Percentiles rank a stretch among this genome's conserved stretches.
Evolutionary conservation across 2,888 invertebrate species (phyloP).

Genomic region (Yponomeuta malinellus): DNA sequence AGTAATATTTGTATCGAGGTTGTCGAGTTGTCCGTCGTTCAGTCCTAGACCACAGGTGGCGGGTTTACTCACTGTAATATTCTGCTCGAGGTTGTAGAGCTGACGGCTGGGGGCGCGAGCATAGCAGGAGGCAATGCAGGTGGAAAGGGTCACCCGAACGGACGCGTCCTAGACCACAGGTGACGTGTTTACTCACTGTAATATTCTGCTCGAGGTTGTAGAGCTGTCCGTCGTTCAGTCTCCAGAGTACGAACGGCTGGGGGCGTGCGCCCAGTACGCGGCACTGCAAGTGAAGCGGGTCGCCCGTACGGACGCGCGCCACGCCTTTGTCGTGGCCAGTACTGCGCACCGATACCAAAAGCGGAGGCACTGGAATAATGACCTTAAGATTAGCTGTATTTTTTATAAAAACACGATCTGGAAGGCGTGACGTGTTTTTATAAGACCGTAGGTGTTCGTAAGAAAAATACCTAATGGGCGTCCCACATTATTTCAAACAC

Average conservation of each 20-base stretch:
- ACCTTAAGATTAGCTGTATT: not conserved
- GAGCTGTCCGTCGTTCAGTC: slow-evolving; percentile 42
- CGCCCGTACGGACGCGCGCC: slow-evolving; percentile 40
- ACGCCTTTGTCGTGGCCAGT: slow-evolving; percentile 21
- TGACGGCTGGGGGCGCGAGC: slow-evolving; percentile 55
- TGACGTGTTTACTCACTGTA: slow-evolving; percentile 35
- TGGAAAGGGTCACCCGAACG: slow-evolving; percentile 40
- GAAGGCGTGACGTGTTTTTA: too few species aligned
- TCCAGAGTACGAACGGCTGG: slow-evolving; percentile 49
- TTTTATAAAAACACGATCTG: too few species aligned
- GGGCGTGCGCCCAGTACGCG: slow-evolving; percentile 63
- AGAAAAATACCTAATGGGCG: too few species aligned
- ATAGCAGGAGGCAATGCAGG: slow-evolving; percentile 60
- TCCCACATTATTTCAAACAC: too few species aligned
- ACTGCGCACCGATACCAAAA: slow-evolving; percentile 49
- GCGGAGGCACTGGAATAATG: slow-evolving; percentile 48
- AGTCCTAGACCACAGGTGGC: slow-evolving; percentile 21
- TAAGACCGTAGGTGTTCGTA: too few species aligned
- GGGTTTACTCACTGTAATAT: too few species aligned
- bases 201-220: slow-evolving; percentile 48
- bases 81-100: slow-evolving; percentile 22
- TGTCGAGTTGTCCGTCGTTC: slow-evolving; percentile 36
- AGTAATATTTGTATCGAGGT: too few species aligned
- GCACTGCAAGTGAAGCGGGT: slow-evolving; percentile 47
- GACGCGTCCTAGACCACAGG: slow-evolving; percentile 26